Evolutionary conservation across 1,140 invertebrate species (phyloP).

Genomic region (Solen grandis): DNA sequence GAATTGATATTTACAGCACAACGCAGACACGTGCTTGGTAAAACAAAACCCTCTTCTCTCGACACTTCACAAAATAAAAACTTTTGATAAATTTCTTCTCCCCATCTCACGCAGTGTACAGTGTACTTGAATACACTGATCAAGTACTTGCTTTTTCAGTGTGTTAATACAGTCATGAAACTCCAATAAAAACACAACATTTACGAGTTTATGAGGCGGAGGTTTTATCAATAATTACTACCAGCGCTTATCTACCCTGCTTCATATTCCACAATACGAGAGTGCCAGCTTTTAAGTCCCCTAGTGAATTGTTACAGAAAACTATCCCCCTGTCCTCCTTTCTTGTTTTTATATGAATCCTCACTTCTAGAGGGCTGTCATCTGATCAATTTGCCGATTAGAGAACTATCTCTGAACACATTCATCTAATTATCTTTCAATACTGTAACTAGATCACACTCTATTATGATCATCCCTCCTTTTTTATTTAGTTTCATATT

Average conservation of each 20-base stretch:
- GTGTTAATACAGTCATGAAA: background rate
- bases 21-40: background rate
- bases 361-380: too few relatives aligned
- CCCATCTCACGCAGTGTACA: background rate
- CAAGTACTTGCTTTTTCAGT: background rate
- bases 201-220: background rate
- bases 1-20: background rate
- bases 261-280: too few relatives aligned
- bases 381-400: too few relatives aligned
- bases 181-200: background rate
- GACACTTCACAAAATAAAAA: background rate
- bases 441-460: too few relatives aligned
- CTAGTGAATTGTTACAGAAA: too few relatives aligned
- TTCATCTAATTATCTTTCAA: too few relatives aligned
- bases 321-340: too few relatives aligned
- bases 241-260: background rate
- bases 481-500: too few relatives aligned
- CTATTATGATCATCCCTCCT: too few relatives aligned
- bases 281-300: too few relatives aligned
- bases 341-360: too few relatives aligned
- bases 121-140: background rate
- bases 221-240: background rate
- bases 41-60: background rate
- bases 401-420: too few relatives aligned
- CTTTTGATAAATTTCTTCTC: background rate